A percentile compares a stretch with the other conserved stretches of the same genome.
phyloP scores from a whole-genome alignment of 2,888 invertebrate species.

The Horisme vitalbata region DNA sequence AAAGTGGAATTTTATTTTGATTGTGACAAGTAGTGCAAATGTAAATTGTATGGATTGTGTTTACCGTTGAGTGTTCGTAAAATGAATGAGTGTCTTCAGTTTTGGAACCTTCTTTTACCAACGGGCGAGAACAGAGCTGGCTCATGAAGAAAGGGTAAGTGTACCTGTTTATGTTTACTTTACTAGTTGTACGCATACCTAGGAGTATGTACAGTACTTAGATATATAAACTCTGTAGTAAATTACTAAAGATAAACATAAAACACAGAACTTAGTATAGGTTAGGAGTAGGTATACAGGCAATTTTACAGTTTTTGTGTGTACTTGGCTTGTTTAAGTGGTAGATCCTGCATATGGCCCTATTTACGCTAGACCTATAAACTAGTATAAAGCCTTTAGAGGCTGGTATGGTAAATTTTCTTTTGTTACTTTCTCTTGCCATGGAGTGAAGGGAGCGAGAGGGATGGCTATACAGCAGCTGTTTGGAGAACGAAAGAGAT shows the following conservation, averaged over 20 bases:
- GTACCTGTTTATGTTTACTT: conserved; percentile 76
- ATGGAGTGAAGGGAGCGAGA: conserved; percentile 77
- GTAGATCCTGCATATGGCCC: neutral
- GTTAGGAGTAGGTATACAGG: conserved; percentile 51
- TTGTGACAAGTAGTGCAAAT: conserved; percentile 80
- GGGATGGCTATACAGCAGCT: conserved; percentile 50
- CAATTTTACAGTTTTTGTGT: conserved; percentile 14
- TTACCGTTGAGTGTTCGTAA: conserved; percentile 74
- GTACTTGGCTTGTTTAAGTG: neutral
- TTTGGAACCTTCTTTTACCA: conserved; percentile 72
- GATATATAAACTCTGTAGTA: conserved; percentile 45
- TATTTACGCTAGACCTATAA: conserved; percentile 10
- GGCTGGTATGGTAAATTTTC: conserved; percentile 73
- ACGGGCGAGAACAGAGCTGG: conserved; percentile 76
- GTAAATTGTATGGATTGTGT: conserved; percentile 71
- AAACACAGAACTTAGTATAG: conserved; percentile 46
- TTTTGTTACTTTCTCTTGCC: conserved; percentile 82
- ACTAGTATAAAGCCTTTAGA: conserved; percentile 45
- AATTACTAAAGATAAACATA: conserved; percentile 39
- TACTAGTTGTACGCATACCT: conserved; percentile 40
- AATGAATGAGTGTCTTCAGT: conserved; percentile 78
- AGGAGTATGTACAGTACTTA: conserved; percentile 44
- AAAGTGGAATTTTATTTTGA: conserved; percentile 81
- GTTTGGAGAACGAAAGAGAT: conserved; percentile 55
- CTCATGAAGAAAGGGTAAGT: conserved; percentile 83